phyloP scores from a whole-genome alignment of 2,888 invertebrate species.

The Philhelius pedissequus region DNA sequence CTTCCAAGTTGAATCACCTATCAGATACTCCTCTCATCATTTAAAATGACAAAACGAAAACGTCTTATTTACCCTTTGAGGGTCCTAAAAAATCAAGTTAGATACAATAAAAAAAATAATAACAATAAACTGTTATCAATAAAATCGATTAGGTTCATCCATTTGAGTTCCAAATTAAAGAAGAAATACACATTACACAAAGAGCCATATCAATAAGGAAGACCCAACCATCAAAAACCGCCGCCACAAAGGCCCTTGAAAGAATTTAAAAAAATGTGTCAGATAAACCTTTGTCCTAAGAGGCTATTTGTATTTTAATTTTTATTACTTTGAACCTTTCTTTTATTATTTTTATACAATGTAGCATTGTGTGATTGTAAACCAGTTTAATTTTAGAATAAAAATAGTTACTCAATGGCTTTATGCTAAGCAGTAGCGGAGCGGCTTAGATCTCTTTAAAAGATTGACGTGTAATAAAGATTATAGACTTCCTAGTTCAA shows the following conservation, averaged over 20 bases:
- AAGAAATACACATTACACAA: neutral
- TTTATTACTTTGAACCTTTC: neutral
- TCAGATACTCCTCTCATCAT: neutral
- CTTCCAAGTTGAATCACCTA: neutral
- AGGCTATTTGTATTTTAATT: conserved; percentile 4
- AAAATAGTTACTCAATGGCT: neutral
- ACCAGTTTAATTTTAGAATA: neutral
- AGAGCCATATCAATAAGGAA: neutral
- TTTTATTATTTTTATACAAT: neutral
- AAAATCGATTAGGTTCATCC: conserved; percentile 16
- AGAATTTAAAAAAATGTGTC: neutral
- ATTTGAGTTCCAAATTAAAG: neutral
- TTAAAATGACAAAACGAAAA: neutral
- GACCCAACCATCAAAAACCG: neutral
- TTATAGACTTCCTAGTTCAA: neutral
- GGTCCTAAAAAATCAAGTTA: neutral
- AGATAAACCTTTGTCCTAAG: conserved; percentile 2
- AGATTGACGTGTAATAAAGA: conserved; percentile 1
- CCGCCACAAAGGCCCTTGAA: neutral
- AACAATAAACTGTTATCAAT: conserved; percentile 16
- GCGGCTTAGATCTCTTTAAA: neutral
- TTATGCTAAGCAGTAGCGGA: conserved; percentile 2
- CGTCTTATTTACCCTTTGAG: neutral
- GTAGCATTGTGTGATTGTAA: neutral
- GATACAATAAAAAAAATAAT: neutral